Conservation (phyloP, 2,797 vertebrate species). For the Gallinago solitaria region DNA sequence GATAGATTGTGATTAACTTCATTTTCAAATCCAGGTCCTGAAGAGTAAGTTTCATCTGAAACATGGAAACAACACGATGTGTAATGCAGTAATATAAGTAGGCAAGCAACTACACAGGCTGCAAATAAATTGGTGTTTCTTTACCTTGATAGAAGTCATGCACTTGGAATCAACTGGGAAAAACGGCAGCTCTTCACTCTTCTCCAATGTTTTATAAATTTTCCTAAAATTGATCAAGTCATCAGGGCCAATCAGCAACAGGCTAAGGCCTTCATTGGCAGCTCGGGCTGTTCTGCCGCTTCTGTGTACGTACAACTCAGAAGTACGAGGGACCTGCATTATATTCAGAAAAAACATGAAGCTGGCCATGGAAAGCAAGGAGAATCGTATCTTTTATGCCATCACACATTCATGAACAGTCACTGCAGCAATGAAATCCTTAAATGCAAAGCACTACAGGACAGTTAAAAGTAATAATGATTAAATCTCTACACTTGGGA, state of each 20-base stretch:
- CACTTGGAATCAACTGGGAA: slow-evolving; percentile 90
- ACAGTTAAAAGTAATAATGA: not conserved
- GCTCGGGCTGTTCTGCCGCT: slow-evolving; percentile 95
- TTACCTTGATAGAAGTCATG: slow-evolving; percentile 90
- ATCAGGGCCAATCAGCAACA: slow-evolving; percentile 90
- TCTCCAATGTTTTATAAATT: slow-evolving; percentile 89
- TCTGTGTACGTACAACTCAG: slow-evolving; percentile 93
- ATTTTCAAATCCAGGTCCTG: not conserved
- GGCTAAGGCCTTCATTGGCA: slow-evolving; percentile 88
- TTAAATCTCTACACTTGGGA: not conserved
- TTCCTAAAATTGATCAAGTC: slow-evolving; percentile 93
- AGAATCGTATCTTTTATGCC: not conserved
- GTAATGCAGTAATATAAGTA: not conserved
- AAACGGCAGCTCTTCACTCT: slow-evolving; percentile 88
- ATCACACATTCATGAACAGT: not conserved
- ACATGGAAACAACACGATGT: rapidly evolving
- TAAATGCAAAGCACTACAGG: not conserved
- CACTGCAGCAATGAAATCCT: not conserved
- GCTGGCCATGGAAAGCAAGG: not conserved
- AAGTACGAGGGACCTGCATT: slow-evolving; percentile 90
- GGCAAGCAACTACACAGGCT: not conserved
- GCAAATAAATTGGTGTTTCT: not conserved
- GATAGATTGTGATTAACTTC: not conserved
- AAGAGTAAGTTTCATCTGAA: not conserved
- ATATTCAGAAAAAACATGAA: not conserved